Conservation (phyloP, 2,888 invertebrate genomes). For the Lacanobia wlatinum region DNA sequence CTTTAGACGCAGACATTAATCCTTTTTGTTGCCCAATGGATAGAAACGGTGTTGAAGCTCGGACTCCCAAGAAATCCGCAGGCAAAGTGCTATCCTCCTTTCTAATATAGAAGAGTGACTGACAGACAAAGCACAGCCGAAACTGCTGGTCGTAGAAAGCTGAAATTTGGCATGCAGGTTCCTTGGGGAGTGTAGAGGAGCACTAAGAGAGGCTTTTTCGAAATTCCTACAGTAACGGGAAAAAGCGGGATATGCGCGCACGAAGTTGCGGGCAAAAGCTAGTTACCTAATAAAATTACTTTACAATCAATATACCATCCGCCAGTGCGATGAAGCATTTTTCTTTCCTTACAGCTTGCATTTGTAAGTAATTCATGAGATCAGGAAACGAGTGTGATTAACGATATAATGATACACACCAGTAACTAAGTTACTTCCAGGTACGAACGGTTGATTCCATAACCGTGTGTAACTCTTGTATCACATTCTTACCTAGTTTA, state of each 20-base stretch:
- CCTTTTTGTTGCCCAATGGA: too few relatives aligned
- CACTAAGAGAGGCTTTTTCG: too few relatives aligned
- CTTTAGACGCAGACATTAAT: too few relatives aligned
- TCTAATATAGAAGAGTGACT: too few relatives aligned
- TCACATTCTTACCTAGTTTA: not conserved
- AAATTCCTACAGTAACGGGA: too few relatives aligned
- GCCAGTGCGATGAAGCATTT: slow-evolving; percentile 7
- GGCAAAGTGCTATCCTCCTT: not conserved
- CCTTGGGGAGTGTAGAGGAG: too few relatives aligned
- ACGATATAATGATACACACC: slow-evolving; percentile 46
- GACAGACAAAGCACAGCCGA: too few relatives aligned
- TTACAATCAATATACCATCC: slow-evolving; percentile 11
- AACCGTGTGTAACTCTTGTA: slow-evolving; percentile 42
- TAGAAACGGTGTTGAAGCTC: not conserved
- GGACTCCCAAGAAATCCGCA: not conserved
- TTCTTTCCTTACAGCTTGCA: slow-evolving; percentile 23
- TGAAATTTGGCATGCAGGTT: too few relatives aligned
- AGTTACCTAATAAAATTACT: not conserved
- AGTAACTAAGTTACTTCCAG: slow-evolving; percentile 49
- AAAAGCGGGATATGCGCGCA: too few relatives aligned
- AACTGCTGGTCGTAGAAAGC: too few relatives aligned
- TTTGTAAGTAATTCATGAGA: slow-evolving; percentile 28
- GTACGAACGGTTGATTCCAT: slow-evolving; percentile 48
- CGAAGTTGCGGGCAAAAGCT: too few relatives aligned
- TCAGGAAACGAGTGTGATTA: slow-evolving; percentile 48